Evolutionary conservation across 2,888 invertebrate genomes (phyloP).

Genomic region (Oegoconia quadripuncta): DNA sequence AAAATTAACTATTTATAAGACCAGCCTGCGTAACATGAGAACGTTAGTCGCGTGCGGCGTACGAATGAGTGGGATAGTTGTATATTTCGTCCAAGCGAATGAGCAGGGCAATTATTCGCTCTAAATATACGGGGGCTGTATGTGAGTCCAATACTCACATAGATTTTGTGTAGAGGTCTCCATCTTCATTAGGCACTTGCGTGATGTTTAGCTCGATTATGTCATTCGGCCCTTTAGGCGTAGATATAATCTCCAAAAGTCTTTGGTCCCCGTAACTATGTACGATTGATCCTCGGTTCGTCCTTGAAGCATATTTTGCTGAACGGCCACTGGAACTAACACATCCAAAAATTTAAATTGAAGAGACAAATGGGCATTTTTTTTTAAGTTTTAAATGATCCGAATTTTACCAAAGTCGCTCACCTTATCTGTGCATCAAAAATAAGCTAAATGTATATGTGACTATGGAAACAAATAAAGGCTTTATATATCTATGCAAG

Average conservation of each 20-base stretch:
- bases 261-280: slow-evolving; percentile 79
- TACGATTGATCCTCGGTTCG: slow-evolving; percentile 81
- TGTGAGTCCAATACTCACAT: slow-evolving; percentile 56
- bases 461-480: too few relatives aligned
- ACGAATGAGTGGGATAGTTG: not conserved
- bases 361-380: too few relatives aligned
- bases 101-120: too few relatives aligned
- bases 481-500: too few relatives aligned
- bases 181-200: slow-evolving; percentile 73
- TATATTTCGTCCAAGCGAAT: too few relatives aligned
- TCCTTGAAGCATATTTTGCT: slow-evolving; percentile 61
- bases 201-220: slow-evolving; percentile 49
- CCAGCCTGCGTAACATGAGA: too few relatives aligned
- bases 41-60: too few relatives aligned
- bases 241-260: slow-evolving; percentile 52
- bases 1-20: too few relatives aligned
- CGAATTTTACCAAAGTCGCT: too few relatives aligned
- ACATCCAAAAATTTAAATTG: not conserved
- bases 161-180: slow-evolving; percentile 63
- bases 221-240: slow-evolving; percentile 39
- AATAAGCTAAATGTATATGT: too few relatives aligned
- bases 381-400: not conserved
- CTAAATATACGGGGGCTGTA: too few relatives aligned
- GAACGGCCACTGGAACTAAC: slow-evolving; percentile 48
- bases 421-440: too few relatives aligned